These are phyloP conservation scores for Dromiciops gliroides DNA, from an alignment of 2,113 vertebrate species.

Conservation along the genomic window DNA sequence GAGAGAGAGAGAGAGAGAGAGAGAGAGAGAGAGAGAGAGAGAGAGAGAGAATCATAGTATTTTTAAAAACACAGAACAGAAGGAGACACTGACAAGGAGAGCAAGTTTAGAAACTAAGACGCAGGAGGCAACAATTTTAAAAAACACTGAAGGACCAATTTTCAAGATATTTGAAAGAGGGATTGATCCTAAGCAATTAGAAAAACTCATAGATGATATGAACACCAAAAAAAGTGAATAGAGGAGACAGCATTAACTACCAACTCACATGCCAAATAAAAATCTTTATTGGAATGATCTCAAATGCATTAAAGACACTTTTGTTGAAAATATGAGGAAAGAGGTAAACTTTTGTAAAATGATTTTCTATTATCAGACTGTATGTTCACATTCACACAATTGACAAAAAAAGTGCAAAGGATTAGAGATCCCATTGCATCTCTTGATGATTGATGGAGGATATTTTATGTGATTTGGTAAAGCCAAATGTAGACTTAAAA, in stretches of 20 bases:
- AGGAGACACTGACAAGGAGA: not conserved
- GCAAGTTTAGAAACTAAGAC: not conserved
- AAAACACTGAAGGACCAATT: not conserved
- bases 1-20: too few species aligned
- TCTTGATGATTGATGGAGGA: not conserved
- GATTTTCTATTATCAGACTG: not conserved
- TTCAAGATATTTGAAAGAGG: not conserved
- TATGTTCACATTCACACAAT: not conserved
- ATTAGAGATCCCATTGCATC: not conserved
- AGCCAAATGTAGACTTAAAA: not conserved
- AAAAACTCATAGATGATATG: not conserved
- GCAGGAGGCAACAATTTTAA: not conserved
- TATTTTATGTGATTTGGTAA: not conserved
- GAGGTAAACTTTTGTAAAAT: not conserved
- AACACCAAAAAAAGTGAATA: not conserved
- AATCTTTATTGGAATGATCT: not conserved
- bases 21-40: too few species aligned
- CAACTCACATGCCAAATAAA: not conserved
- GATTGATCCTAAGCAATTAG: not conserved
- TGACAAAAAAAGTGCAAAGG: not conserved
- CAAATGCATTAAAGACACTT: not conserved
- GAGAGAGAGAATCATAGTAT: too few species aligned
- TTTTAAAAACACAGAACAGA: not conserved
- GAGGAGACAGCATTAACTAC: not conserved
- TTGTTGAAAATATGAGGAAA: not conserved